These are phyloP conservation scores for Coluber constrictor DNA, from an alignment of 2,797 vertebrate species.

Conservation along the genomic window DNA sequence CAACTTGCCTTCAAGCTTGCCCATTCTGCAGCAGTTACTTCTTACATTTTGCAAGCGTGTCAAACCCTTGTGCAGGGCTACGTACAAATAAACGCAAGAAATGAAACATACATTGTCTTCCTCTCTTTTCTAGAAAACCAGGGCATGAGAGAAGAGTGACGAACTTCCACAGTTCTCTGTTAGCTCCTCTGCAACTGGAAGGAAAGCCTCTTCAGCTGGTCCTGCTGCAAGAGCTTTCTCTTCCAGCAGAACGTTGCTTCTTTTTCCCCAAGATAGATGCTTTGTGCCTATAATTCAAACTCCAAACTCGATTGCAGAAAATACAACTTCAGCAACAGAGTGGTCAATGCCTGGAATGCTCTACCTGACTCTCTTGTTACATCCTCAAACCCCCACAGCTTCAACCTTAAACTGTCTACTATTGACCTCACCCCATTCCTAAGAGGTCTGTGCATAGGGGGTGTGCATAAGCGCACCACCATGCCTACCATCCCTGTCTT, in stretches of 20 bases:
- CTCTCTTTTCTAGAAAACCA: background rate
- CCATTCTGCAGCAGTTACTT: background rate
- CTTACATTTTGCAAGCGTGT: background rate
- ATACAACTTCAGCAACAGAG: no score
- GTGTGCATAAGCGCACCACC: fast-evolving
- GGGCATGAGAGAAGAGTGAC: background rate
- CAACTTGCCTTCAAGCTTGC: background rate
- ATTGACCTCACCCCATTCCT: fast-evolving
- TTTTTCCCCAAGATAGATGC: background rate
- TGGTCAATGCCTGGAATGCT: no score
- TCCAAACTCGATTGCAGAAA: no score
- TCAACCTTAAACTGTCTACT: no score
- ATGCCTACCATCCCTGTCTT: no score
- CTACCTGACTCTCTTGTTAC: no score
- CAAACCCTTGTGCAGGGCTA: background rate
- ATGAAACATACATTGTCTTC: background rate
- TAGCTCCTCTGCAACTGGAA: background rate
- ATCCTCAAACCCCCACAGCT: no score
- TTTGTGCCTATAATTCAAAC: background rate
- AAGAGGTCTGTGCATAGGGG: no score
- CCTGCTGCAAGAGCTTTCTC: background rate
- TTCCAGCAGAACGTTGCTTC: background rate
- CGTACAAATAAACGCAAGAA: background rate
- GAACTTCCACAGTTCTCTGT: background rate
- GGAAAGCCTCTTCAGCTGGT: background rate